A percentile compares a stretch with the other conserved stretches of the same genome.
phyloP scores from a whole-genome alignment of 2,113 vertebrate genomes.

The Thunnus maccoyii region DNA sequence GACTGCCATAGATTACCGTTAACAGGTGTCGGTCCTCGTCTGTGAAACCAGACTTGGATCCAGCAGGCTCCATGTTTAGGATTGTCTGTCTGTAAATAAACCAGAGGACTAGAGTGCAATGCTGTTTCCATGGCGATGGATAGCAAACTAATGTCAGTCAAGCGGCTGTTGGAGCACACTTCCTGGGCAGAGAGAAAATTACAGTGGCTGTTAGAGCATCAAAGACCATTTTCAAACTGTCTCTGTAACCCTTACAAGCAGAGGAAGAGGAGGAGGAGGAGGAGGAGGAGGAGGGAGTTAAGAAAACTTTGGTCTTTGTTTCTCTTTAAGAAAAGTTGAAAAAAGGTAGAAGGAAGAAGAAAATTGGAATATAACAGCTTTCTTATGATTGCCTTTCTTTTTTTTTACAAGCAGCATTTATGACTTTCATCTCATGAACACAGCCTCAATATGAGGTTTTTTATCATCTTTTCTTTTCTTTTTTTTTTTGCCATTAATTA shows the following conservation, averaged over 20 bases:
- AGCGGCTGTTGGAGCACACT: constrained; percentile 17
- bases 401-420: constrained; percentile 57
- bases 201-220: constrained; percentile 66
- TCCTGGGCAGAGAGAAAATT: constrained; percentile 63
- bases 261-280: background rate
- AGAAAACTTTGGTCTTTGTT: background rate
- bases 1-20: background rate
- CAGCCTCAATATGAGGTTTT: constrained; percentile 28
- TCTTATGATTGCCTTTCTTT: constrained; percentile 61
- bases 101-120: constrained; percentile 26
- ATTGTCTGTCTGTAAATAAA: constrained; percentile 55
- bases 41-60: background rate
- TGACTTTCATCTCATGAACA: constrained; percentile 69
- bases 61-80: constrained; percentile 32
- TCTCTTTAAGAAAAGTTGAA: constrained; percentile 29
- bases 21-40: constrained; percentile 1
- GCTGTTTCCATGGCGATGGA: constrained; percentile 75
- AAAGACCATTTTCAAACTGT: constrained; percentile 56
- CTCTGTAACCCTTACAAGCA: constrained; percentile 25
- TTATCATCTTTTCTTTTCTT: constrained; percentile 51
- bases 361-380: constrained; percentile 63
- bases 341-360: constrained; percentile 27
- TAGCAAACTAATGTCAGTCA: constrained; percentile 41
- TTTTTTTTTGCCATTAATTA: constrained; percentile 74
- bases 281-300: background rate